Evolutionary conservation across 2,113 vertebrate species (phyloP).

Genomic region (Pitta sordida): DNA sequence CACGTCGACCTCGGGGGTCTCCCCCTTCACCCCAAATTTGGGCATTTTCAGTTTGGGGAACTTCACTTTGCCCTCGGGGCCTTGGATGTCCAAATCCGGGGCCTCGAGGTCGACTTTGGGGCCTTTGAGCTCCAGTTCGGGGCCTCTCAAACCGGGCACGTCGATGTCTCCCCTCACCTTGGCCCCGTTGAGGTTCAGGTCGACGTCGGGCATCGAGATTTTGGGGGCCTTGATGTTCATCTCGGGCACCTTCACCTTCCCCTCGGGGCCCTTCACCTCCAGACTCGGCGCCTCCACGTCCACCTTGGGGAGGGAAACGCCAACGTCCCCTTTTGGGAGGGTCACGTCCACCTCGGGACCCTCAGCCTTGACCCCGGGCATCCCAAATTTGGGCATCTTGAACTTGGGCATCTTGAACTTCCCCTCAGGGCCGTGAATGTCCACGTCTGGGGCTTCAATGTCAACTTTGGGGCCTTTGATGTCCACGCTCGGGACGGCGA

Average conservation of each 20-base stretch:
- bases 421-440: background rate
- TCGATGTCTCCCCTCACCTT: constrained; percentile 45
- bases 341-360: background rate
- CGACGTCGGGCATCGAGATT: constrained; percentile 46
- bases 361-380: background rate
- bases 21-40: background rate
- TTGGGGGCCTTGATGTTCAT: constrained; percentile 44
- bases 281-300: background rate
- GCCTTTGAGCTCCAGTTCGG: background rate
- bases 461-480: background rate
- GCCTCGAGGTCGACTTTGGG: background rate
- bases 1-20: background rate
- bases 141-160: background rate
- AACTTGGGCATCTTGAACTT: background rate
- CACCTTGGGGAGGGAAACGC: background rate
- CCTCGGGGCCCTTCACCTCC: background rate
- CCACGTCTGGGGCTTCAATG: background rate
- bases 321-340: background rate
- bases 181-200: constrained; percentile 60
- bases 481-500: background rate
- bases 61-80: background rate
- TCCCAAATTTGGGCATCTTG: background rate
- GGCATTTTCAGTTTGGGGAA: background rate
- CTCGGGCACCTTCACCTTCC: constrained; percentile 51
- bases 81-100: background rate